Conservation (phyloP, 2,888 invertebrate genomes). For the Drosophila buzzatii region DNA sequence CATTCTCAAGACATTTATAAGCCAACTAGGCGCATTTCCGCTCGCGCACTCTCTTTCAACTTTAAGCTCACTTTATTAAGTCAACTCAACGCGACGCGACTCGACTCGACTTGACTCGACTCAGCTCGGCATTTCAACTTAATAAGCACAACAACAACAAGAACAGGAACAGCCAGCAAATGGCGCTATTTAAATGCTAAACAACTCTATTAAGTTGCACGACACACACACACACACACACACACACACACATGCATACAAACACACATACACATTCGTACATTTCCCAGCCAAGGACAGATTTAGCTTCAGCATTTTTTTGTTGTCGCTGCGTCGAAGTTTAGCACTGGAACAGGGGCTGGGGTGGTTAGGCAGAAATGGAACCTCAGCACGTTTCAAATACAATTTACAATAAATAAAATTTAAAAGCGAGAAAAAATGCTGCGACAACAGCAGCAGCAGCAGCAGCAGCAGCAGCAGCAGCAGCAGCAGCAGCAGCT, state of each 20-base stretch:
- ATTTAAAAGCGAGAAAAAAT: conserved; percentile 75
- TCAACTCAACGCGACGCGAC: conserved; percentile 58
- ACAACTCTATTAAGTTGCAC: conserved; percentile 80
- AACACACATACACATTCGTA: conserved; percentile 37
- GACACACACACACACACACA: conserved; percentile 56
- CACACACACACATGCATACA: conserved; percentile 27
- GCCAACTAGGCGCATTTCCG: conserved; percentile 49
- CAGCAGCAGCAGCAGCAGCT: conserved; percentile 14
- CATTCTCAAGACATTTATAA: conserved; percentile 39
- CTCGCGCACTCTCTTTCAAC: conserved; percentile 19
- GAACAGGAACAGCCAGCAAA: conserved; percentile 54
- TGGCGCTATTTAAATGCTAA: conserved; percentile 78
- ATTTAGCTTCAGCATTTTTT: conserved; percentile 40
- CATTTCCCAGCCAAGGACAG: conserved; percentile 57
- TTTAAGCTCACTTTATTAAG: conserved; percentile 77
- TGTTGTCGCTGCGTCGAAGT: not conserved
- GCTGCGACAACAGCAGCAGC: conserved; percentile 50
- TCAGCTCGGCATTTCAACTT: conserved; percentile 67
- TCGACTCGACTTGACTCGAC: conserved; percentile 58
- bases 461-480: conserved; percentile 28
- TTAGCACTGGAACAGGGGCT: not conserved
- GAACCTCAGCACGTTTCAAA: conserved; percentile 81
- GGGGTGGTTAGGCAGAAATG: conserved; percentile 41
- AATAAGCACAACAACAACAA: conserved; percentile 62
- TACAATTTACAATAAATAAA: conserved; percentile 81